Percentiles rank a stretch among this genome's conserved stretches.
Conservation (phyloP, 2,113 vertebrate species). For the Eidolon helvum region DNA sequence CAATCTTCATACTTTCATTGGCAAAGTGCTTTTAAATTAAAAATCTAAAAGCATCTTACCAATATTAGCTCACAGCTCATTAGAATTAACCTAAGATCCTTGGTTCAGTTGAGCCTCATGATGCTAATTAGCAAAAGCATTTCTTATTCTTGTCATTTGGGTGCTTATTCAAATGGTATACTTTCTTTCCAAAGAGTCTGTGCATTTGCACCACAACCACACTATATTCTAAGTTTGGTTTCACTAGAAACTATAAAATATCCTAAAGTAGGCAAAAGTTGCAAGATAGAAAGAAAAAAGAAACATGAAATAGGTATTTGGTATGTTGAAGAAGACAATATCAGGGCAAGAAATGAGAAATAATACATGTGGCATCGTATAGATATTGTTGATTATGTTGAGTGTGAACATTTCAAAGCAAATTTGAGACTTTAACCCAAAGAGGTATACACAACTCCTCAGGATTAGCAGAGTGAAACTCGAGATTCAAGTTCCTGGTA, state of each 20-base stretch:
- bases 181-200: constrained; percentile 9
- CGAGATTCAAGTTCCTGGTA: neutral
- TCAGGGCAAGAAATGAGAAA: neutral
- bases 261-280: neutral
- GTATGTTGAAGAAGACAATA: constrained; percentile 26
- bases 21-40: constrained; percentile 61
- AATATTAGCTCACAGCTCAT: constrained; percentile 53
- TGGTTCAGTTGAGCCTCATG: constrained; percentile 28
- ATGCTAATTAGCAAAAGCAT: constrained; percentile 50
- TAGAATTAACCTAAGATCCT: constrained; percentile 62
- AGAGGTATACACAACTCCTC: neutral
- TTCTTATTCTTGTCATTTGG: constrained; percentile 27
- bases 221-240: neutral
- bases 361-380: neutral
- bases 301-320: neutral
- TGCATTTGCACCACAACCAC: neutral
- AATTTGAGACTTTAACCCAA: constrained; percentile 12
- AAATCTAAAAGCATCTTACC: constrained; percentile 58
- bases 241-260: neutral
- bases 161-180: constrained; percentile 23
- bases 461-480: neutral
- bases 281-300: neutral
- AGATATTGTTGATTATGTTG: neutral
- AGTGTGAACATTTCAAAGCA: neutral
- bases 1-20: constrained; percentile 48